These are phyloP conservation scores for Cervus canadensis DNA, from an alignment of 2,113 vertebrate species.

Conservation along the genomic window DNA sequence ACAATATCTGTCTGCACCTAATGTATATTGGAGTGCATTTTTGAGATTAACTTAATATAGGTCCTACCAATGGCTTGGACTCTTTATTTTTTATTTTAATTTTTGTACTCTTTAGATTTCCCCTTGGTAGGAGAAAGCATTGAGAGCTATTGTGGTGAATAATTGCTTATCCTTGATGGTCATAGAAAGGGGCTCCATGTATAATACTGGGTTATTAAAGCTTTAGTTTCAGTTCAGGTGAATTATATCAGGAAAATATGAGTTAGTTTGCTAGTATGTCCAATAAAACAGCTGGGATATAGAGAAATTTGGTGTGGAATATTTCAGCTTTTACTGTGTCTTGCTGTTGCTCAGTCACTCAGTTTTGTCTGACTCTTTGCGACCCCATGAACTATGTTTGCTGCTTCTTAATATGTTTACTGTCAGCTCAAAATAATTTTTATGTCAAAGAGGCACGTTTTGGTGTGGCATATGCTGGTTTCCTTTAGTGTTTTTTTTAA, in stretches of 20 bases:
- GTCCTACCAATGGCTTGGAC: neutral
- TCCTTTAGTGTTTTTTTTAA: neutral
- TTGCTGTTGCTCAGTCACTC: neutral
- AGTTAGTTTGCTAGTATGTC: neutral
- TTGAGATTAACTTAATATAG: neutral
- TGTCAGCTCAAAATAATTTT: neutral
- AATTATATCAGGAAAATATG: neutral
- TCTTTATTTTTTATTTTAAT: neutral
- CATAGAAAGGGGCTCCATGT: neutral
- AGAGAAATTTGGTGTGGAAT: neutral
- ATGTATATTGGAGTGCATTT: neutral
- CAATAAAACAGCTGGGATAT: neutral
- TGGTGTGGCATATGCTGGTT: neutral
- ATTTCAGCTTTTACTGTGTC: neutral
- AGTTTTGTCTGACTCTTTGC: neutral
- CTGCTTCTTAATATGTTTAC: neutral
- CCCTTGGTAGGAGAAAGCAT: neutral
- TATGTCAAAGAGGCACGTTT: neutral
- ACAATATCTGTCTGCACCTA: neutral
- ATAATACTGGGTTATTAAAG: neutral
- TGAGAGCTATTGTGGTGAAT: neutral
- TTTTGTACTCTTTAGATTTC: neutral
- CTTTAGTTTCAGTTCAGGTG: neutral
- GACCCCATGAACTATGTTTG: neutral
- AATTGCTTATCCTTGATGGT: neutral